Evolutionary conservation across 2,888 invertebrate species (phyloP), one percentile per base, ranked within the genome.

Genomic region (Drosophila tanythrix): DNA sequence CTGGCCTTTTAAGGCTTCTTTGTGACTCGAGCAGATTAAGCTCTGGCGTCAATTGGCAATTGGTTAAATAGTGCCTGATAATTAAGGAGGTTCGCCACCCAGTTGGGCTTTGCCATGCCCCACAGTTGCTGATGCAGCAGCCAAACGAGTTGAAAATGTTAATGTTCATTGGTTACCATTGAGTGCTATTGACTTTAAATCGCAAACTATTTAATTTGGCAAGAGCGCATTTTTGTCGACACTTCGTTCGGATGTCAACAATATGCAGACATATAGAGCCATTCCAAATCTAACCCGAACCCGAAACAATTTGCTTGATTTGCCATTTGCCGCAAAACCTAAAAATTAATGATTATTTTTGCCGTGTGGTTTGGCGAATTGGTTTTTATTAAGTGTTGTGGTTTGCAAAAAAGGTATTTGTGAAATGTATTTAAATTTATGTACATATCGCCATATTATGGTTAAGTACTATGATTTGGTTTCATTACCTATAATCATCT

Each of bases 131-230:
- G 73, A 63, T 65, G 61, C 63, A 68, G 74, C 77, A 77, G 58
- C 58, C 56, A 57, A 57, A 33, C 33, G 53, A 43, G 58, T 38
- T 35, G 51, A 76, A 59, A 60, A 62, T 61, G 52, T 36, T 36
- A 27, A 58, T 72, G 69, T 78, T 67, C 70, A 67, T 64, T 62
- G 56, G 40, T 29, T 62, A 61, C 67, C 60, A 76, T 66, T 74
- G 59, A 56, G 62, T 78, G 66, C 73, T 66, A 71, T 56, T 66
- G 81, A 69, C 75, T 83, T 82, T 84, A 70, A 75, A 73, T 79
- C 85, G 79, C 82, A 85, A 67, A 65, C 70, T 76, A 71, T 72
- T 83, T 83, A 70, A 82, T 85, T 84, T 88, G 46, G 21, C 70
- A 71, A 88, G 75, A 71, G 85, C 74, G 81, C 76, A 84, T 84